Evolutionary conservation across 2,113 vertebrate genomes (phyloP).

Genomic region (Ceyx melanurus): DNA sequence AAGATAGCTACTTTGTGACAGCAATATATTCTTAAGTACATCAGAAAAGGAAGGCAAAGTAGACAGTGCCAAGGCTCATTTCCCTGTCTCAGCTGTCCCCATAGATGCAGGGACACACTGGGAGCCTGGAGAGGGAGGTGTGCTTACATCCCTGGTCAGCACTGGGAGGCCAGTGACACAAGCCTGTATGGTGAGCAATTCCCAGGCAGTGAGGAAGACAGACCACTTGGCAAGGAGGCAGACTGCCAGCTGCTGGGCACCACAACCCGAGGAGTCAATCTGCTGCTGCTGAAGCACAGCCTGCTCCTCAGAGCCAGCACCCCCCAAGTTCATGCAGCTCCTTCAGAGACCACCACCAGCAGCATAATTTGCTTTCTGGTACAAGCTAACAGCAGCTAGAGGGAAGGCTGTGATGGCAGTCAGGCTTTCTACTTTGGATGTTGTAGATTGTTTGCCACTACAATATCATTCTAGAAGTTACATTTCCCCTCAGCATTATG

Average conservation of each 20-base stretch:
- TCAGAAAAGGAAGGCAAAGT: neutral
- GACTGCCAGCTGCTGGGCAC: neutral
- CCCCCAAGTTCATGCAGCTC: rapidly evolving
- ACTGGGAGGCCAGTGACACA: neutral
- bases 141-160: rapidly evolving
- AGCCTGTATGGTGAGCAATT: too few species aligned
- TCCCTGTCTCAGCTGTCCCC: neutral
- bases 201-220: neutral
- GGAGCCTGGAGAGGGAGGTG: neutral
- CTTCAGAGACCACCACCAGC: neutral
- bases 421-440: neutral
- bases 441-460: neutral
- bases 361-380: neutral
- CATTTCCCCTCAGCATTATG: neutral
- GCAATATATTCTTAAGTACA: neutral
- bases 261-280: neutral
- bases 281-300: rapidly evolving
- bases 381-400: neutral
- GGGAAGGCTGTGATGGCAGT: neutral
- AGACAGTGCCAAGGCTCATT: neutral
- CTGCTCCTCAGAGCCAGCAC: neutral
- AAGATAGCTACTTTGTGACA: neutral
- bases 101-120: neutral
- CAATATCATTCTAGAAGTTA: neutral
- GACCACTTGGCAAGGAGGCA: neutral